Evolutionary conservation across 92 coral and sea anemone species (phyloP), one percentile per base, ranked within the genome.

Genomic region (Epizoanthus fatuus): DNA sequence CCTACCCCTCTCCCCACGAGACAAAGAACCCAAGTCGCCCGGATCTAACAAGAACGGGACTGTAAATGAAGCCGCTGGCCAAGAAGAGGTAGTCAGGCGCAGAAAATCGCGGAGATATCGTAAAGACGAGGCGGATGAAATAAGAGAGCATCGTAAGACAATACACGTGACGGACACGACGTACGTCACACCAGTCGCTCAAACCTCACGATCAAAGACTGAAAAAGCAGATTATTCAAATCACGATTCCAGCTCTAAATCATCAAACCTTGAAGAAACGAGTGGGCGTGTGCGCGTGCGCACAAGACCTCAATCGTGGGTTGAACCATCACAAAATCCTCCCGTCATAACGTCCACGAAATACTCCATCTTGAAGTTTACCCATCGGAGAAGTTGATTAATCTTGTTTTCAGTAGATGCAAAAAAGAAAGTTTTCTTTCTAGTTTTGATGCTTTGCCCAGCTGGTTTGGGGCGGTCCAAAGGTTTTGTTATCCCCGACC

Each of bases 231-330:
- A 77, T 7, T 56, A 11, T 39, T 12, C 44, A 17, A 38, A 38
- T 44, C 22, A 42, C 82, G 44, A 22, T 44, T 39, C 82, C 1
- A 19, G 69, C 16, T 38, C 57, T 11, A 44, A 59, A 1, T 60
- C 81, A 59, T 37, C 52, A 40, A 19, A 10, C 16, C 15, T 60
- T 42, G 82, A 60, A 16, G 82, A 44, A 38, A 60, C 37, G 56
- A 77, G 20, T 42, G 62, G 42, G 70, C 82, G 82, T 14, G 71
- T 77, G 3, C 70, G 55, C 13, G 16, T 60, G 32, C 82, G 82
- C 25, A 20, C 58, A 17, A 77, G 82, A 20, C 82, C 82, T 20
- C 82, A 69, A 54, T 77, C 82, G 11, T 77, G 69, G 82, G 32
- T 60, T 40, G 70, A 77, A 60, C 82, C 82, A 10, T 42, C 70